Evolutionary conservation across 2,888 invertebrate species (phyloP), one percentile per base, ranked within the genome.

Genomic region (Lamproptera curius): DNA sequence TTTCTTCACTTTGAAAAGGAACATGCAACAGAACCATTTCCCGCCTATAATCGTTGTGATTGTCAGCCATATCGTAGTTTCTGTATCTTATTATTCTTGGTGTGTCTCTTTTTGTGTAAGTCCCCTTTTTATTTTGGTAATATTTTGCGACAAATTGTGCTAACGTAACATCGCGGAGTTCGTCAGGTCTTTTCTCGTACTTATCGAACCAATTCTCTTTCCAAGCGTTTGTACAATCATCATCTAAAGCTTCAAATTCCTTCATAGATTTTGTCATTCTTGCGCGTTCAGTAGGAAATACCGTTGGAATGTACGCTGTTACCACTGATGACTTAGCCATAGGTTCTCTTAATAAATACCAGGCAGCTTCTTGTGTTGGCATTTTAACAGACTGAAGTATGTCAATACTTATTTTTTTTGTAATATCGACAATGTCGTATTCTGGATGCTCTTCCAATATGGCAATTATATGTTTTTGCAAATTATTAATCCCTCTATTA

Each of bases 191-290:
- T 47, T 65, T 60, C 50, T 76, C 61, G 50, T 79, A 76, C 48
- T 70, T 70, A 8, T 73, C 68, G 45, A 72, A 65, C 59, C 66
- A 70, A 55, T 73, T 65, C 52, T 73, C 65, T 42, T 65, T 73
- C 73, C 76, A 75, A 28, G 77, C 54, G 38, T 78, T 57, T 0
- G 55, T 60, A 15, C 42, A 54, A 52, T 69, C 59, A 42, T 63
- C 69, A 8, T 58, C 62, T 9, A 28, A 28, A 2, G 2, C 28
- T 2, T 28, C 28, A 10, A 10, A 53, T 58, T 70, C 61, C 50
- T 68, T 64, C 44, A 50, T 15, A 13, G 65, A 61, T 58, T 74
- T 73, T 34, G 55, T 57, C 15, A 66, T 61, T 37, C 67, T 43
- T 36, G 66, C 62, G 1, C 75, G 51, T 57, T 75, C 70, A 35